These are phyloP conservation scores for Psylliodes chrysocephalus DNA, from an alignment of 2,888 invertebrate species.

Conservation along the genomic window DNA sequence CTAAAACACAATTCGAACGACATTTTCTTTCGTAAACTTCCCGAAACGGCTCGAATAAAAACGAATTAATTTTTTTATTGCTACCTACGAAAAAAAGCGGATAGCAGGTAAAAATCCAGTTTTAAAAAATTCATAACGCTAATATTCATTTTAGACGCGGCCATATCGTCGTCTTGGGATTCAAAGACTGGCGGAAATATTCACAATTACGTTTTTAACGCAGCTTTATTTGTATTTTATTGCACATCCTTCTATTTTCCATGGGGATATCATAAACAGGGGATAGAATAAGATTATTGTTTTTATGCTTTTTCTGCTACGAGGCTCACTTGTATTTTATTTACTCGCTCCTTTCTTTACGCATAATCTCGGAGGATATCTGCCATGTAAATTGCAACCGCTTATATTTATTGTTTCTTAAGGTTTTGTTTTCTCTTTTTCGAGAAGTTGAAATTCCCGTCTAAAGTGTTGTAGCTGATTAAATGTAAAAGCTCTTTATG, in stretches of 20 bases:
- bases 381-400: conserved; percentile 18
- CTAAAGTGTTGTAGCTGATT: not conserved
- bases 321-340: conserved; percentile 23
- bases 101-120: not conserved
- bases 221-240: conserved; percentile 24
- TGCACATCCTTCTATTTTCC: conserved; percentile 12
- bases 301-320: conserved; percentile 22
- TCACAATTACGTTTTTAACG: conserved; percentile 26
- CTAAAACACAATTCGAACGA: too few species aligned
- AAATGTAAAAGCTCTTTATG: not conserved
- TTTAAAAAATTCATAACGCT: not conserved
- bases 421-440: not conserved
- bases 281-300: conserved; percentile 27
- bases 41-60: not conserved
- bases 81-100: not conserved
- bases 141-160: conserved; percentile 9
- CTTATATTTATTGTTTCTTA: conserved; percentile 13
- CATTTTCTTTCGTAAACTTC: too few species aligned
- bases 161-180: conserved; percentile 11
- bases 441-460: not conserved
- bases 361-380: conserved; percentile 18
- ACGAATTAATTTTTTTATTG: not conserved
- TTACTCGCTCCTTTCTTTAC: conserved; percentile 15
- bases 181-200: conserved; percentile 12
- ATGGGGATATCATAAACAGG: conserved; percentile 17